phyloP scores from a whole-genome alignment of 2,797 vertebrate species.

The Antennarius maculatus region DNA sequence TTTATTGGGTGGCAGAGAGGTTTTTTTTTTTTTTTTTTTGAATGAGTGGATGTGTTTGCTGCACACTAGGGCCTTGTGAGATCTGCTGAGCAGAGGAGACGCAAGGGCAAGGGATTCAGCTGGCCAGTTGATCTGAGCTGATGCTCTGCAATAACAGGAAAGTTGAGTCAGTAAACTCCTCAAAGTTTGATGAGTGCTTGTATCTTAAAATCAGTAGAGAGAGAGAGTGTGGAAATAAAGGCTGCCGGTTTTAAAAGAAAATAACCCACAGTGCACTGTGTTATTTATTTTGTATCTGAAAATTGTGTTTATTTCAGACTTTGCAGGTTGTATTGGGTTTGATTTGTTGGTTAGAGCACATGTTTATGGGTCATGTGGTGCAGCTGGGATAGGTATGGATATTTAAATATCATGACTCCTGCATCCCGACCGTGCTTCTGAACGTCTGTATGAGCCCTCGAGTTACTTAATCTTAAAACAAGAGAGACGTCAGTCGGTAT shows the following conservation, averaged over 20 bases:
- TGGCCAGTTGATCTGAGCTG: constrained; percentile 44
- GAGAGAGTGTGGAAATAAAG: constrained; percentile 23
- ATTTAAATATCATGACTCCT: no score
- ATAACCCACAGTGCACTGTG: constrained; percentile 31
- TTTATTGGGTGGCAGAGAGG: constrained; percentile 29
- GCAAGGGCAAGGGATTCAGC: constrained; percentile 41
- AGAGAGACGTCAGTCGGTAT: no score
- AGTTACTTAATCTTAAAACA: constrained; percentile 17
- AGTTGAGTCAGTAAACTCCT: constrained; percentile 58
- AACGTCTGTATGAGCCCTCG: constrained; percentile 24
- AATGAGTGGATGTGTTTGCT: constrained; percentile 43
- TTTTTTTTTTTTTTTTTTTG: constrained; percentile 14
- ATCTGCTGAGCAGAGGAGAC: constrained; percentile 43
- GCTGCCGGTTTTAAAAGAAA: constrained; percentile 38
- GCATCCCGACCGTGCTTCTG: constrained; percentile 10
- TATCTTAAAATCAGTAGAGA: constrained; percentile 30
- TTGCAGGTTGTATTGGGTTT: no score
- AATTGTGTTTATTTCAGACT: not conserved
- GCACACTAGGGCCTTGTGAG: constrained; percentile 38
- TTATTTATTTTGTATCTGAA: constrained; percentile 2
- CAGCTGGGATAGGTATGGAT: no score
- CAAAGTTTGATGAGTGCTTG: constrained; percentile 58
- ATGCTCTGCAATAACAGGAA: constrained; percentile 40
- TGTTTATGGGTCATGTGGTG: no score
- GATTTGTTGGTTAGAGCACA: no score